Base-by-base conservation (phyloP, 2,113 vertebrate genomes). In the cattle (Bos taurus) region DNA sequence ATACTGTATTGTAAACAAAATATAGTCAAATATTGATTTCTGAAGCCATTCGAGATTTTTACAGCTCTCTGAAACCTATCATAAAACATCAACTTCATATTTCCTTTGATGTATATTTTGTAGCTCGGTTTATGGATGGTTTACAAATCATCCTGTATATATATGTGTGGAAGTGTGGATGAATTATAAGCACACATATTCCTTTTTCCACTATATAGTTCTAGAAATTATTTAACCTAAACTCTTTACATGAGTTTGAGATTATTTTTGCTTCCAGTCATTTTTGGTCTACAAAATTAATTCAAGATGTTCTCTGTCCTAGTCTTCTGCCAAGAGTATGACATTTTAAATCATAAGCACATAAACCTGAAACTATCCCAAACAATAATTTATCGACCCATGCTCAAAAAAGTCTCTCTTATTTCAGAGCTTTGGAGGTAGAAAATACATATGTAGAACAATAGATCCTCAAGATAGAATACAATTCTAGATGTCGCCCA, bases 261-360 rank as follows among this genome's bases (percentile, higher is more conserved):
- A 96, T 97, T 94, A 88, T 43, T 87, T 95, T 97, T 88, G 57
- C 2, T 91, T 88, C 14, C 7, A 88, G 43, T 88, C 50, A 62
- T 54, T 92, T 97, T 98, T 62, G n/a, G 33, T 96, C 7, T 90
- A 88, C 28, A 88, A 91, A 95, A 97, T 96, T 95, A 97, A 94
- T 96, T 97, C 88, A 95, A 98, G 48, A 36, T 94, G 82, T 67
- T 96, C 52, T 97, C 46, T 96, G 36, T 83, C 62, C 7, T 74
- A 94, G 28, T 30, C 60, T 43, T 64, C 15, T 86, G 50, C 40
- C 50, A 67, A 90, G 48, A 88, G 26, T 57, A 94, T 90, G 6
- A 43, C 59, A 17, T 57, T 95, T 30, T 96, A 90, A 94, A 94
- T 95, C 50, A 81, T 67, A 81, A 90, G 16, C 13, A 81, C 8